phyloP scores from a whole-genome alignment of 2,113 vertebrate species.

The Cynocephalus volans region DNA sequence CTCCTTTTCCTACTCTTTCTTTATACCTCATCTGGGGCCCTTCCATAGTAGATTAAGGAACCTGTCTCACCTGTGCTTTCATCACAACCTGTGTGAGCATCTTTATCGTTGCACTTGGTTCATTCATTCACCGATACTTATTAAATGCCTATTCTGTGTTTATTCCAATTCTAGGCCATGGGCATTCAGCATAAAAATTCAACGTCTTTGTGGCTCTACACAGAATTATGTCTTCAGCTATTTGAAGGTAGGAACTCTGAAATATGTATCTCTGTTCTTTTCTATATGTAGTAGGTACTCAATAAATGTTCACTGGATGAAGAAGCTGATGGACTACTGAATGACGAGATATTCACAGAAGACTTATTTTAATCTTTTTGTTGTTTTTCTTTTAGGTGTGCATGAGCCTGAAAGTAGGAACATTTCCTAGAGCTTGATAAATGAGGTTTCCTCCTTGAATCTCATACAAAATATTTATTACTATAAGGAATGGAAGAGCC shows the following conservation, averaged over 20 bases:
- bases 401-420: not conserved
- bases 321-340: not conserved
- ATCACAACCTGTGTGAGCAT: not conserved
- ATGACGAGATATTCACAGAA: not conserved
- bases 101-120: too few species aligned
- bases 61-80: not conserved
- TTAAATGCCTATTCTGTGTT: not conserved
- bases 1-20: not conserved
- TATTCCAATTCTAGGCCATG: not conserved
- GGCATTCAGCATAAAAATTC: not conserved
- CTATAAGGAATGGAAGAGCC: not conserved
- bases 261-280: not conserved
- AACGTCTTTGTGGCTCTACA: not conserved
- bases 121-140: not conserved
- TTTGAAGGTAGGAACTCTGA: not conserved
- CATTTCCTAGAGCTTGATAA: not conserved
- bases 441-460: not conserved
- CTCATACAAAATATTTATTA: constrained; percentile 1
- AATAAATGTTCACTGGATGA: not conserved
- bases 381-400: not conserved
- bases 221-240: not conserved
- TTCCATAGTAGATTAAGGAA: not conserved
- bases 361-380: not conserved
- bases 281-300: not conserved
- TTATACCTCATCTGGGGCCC: not conserved